Base-by-base conservation (phyloP, 2,888 invertebrate species). In the Acanthosepion esculentum region DNA sequence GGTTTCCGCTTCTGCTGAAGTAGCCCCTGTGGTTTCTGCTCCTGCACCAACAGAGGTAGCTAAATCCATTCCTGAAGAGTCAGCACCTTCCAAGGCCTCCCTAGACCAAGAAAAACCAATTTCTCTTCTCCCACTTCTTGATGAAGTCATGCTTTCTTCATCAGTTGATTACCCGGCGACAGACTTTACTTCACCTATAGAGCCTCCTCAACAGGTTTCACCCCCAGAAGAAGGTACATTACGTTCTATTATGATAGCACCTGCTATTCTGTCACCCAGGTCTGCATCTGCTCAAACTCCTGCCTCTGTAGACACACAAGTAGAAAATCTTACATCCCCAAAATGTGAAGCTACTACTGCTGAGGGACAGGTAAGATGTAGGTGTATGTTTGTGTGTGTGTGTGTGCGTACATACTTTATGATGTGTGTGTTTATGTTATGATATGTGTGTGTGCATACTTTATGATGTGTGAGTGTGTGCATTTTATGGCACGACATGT, bases 121-220 rank as follows among this genome's bases (percentile, higher is more conserved):
- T 78, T 78, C 78, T n/a, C 78, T 78, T 78, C 78, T 78, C 78
- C 78, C 78, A 15, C 78, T 78, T n/a, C 78, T 78, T n/a, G 78
- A 78, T 78, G 78, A 78, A 78, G 78, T 78, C 78, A 78, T 78
- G 78, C n/a, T n/a, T 33, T 78, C 78, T 29, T 78, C 29, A 29
- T n/a, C 78, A n/a, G 78, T 78, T 33, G 78, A 78, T 78, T 33
- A 78, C 7, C 78, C 78, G 29, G 29, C n/a, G 5, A 26, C 15
- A 78, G 78, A 78, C 29, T n/a, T 78, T 78, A 78, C 15, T 18
- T 78, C 78, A 15, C 33, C 78, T 15, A 33, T 78, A 78, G 78
- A 78, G 33, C 78, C n/a, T 15, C 12, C 78, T 15, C 29, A 41
- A 41, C 41, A 41, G 41, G 41, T 41, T 41, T 41, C 41, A 41